Evolutionary conservation across 2,113 vertebrate species (phyloP).

Genomic region (Phaetusa simplex): DNA sequence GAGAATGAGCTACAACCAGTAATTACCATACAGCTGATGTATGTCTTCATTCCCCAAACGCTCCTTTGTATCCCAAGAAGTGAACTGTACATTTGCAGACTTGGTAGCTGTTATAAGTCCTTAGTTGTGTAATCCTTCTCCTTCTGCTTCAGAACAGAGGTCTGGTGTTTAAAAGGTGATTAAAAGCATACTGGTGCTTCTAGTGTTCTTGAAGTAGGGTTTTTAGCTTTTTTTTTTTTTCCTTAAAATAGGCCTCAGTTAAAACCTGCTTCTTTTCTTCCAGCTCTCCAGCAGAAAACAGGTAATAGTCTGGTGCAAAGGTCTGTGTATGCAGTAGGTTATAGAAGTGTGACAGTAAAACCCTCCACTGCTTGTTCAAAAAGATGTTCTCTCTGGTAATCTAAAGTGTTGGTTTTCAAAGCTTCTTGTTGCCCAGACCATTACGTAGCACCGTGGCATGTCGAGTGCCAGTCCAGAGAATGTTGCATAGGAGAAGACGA

Average conservation of each 20-base stretch:
- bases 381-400: accelerated
- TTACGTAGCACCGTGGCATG: accelerated
- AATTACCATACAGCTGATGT: background rate
- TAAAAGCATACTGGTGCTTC: background rate
- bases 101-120: background rate
- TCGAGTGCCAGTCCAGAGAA: background rate
- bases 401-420: background rate
- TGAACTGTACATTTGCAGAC: background rate
- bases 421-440: background rate
- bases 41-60: background rate
- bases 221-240: background rate
- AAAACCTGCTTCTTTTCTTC: background rate
- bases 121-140: background rate
- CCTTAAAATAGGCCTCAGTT: background rate
- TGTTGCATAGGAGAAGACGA: background rate
- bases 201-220: background rate
- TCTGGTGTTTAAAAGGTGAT: background rate
- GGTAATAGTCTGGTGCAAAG: background rate
- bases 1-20: background rate
- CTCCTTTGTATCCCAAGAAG: background rate
- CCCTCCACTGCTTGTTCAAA: background rate
- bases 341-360: background rate
- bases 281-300: background rate
- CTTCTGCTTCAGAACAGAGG: background rate
- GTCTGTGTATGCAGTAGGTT: background rate